phyloP scores from a whole-genome alignment of 2,797 vertebrate genomes.

The Eutrigla gurnardus region DNA sequence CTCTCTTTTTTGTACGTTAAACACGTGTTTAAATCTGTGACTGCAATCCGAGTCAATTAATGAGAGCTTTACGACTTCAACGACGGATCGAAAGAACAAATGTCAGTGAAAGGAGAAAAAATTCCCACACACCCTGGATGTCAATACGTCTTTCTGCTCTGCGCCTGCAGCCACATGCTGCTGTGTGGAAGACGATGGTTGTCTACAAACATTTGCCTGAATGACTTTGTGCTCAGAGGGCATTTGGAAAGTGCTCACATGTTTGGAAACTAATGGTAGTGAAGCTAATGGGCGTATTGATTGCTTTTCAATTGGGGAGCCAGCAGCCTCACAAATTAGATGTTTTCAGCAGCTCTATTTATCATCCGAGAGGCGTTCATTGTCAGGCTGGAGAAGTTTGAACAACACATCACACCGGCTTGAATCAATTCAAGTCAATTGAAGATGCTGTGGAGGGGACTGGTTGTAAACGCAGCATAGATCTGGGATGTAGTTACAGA shows the following conservation, averaged over 20 bases:
- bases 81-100: neutral
- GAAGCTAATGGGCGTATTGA: slow-evolving; percentile 77
- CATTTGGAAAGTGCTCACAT: slow-evolving; percentile 63
- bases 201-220: slow-evolving; percentile 65
- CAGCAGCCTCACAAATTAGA: slow-evolving; percentile 73
- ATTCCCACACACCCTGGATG: neutral
- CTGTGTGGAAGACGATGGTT: slow-evolving; percentile 35
- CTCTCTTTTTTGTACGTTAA: too few species aligned
- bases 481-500: neutral
- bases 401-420: slow-evolving; percentile 52
- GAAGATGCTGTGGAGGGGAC: neutral
- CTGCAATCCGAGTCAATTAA: neutral
- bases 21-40: too few species aligned
- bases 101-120: neutral
- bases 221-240: slow-evolving; percentile 67
- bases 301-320: slow-evolving; percentile 68
- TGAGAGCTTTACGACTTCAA: neutral
- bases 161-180: slow-evolving; percentile 38
- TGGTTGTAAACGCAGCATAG: neutral
- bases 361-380: slow-evolving; percentile 52
- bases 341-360: slow-evolving; percentile 71
- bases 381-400: slow-evolving; percentile 41
- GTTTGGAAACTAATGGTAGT: slow-evolving; percentile 65
- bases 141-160: slow-evolving; percentile 18
- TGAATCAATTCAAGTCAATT: slow-evolving; percentile 38